Base-by-base conservation (phyloP, 2,113 vertebrate species). In the Acanthisitta chloris region DNA sequence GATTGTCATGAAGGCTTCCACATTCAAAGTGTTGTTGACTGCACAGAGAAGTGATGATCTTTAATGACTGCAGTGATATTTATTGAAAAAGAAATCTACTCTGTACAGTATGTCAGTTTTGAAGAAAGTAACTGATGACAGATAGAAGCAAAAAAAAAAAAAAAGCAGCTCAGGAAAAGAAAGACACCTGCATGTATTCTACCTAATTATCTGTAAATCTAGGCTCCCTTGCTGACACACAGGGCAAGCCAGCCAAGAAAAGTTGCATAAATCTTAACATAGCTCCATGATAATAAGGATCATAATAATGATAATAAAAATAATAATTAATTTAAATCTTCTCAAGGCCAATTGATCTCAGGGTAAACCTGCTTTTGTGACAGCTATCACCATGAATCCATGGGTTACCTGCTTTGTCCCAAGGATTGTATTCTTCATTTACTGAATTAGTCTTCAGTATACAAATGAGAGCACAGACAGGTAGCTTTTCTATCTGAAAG, bases 311-410 rank as follows among this genome's bases (percentile, higher is more conserved):
- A 93, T 70, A 59, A 81, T 90, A 76, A 94, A 86, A 96, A 95
- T 80, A 96, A 94, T 81, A 76, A 96, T 90, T 4, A 95, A 96
- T 96, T 94, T 95, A 86, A 93, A 95, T 96, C 86, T 93, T 84
- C 61, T 87, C 12, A 8, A 64, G 69, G 90, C 64, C 6, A 92
- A 78, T 92, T 92, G 73, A 94, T 97, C 87, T 96, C 90, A 62
- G 48, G 82, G 72, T 86, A 94, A 83, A 46, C 20, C 77, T 82
- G 33, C 0, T 38, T 80, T 92, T 86, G 69, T 62, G 55, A 81
- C 92, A 90, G 26, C 31, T 81, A 6, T 81, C 80, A 31, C 74
- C 62, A 24, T 45, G 77, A 95, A 90, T 92, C 92, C 59, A 16
- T 17, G 12, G 57, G 16, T 86, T 96, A 92, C 71, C 86, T 95